These are phyloP conservation scores for Jacana jacana DNA, from an alignment of 2,113 vertebrate genomes.

Conservation along the genomic window DNA sequence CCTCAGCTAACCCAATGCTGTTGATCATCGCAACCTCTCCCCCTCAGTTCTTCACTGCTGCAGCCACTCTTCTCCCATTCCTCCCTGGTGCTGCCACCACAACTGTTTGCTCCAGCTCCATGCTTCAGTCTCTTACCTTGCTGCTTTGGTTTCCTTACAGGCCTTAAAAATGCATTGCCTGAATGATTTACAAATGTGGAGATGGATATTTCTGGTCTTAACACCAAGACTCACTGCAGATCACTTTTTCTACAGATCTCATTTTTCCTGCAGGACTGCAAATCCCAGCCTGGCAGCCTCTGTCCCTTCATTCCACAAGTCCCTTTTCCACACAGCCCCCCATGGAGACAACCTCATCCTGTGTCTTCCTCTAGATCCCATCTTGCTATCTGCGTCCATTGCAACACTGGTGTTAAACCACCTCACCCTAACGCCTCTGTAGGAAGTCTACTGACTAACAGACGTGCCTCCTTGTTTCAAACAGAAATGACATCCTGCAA, in stretches of 20 bases:
- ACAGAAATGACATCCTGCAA: background rate
- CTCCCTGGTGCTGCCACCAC: background rate
- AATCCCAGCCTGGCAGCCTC: background rate
- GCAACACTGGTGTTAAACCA: background rate
- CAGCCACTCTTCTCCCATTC: background rate
- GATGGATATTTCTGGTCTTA: background rate
- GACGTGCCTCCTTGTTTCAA: background rate
- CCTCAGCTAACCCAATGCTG: background rate
- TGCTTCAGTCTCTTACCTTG: background rate
- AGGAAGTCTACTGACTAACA: background rate
- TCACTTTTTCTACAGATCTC: background rate
- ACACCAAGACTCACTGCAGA: background rate
- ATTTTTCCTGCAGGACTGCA: background rate
- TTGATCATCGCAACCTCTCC: background rate
- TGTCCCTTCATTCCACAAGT: accelerated
- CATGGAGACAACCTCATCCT: background rate
- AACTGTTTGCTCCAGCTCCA: background rate
- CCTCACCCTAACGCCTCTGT: background rate
- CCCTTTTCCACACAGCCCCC: background rate
- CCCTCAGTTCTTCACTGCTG: background rate
- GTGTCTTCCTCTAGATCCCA: background rate
- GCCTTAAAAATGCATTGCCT: background rate
- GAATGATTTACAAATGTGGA: background rate
- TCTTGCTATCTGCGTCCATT: accelerated
- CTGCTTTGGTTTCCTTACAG: background rate